Evolutionary conservation across 2,888 invertebrate species (phyloP).

Genomic region (Nemotelus pantherinus): DNA sequence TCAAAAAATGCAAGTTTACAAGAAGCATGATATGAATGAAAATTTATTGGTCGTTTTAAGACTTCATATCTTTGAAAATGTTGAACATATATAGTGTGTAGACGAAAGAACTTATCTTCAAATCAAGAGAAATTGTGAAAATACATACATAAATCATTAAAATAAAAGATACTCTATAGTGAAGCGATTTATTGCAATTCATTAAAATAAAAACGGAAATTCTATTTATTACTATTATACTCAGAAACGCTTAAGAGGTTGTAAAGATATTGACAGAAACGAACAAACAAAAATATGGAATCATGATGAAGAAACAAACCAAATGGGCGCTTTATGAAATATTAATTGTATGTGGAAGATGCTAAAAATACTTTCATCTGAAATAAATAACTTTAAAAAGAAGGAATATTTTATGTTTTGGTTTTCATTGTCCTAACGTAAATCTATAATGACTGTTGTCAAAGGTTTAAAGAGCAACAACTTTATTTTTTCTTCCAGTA

Average conservation of each 20-base stretch:
- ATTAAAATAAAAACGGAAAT: constrained; percentile 6
- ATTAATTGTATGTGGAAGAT: constrained; percentile 32
- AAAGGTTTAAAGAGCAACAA: no score
- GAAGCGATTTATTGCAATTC: constrained; percentile 7
- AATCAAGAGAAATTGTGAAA: constrained; percentile 15
- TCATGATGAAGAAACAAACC: constrained; percentile 15
- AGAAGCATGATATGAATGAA: constrained; percentile 2
- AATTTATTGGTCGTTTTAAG: constrained; percentile 39
- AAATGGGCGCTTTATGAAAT: constrained; percentile 41
- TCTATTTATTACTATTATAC: constrained; percentile 39
- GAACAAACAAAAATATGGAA: constrained; percentile 13
- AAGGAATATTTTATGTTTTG: not conserved
- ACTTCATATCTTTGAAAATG: constrained; percentile 37
- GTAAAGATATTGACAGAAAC: constrained; percentile 34
- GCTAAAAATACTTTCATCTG: constrained; percentile 31
- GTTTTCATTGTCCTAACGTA: no score
- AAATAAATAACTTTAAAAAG: constrained; percentile 25
- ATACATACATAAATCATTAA: constrained; percentile 3
- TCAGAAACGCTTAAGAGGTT: constrained; percentile 41
- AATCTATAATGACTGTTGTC: no score
- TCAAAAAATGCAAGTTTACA: constrained; percentile 35
- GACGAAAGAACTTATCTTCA: constrained; percentile 4
- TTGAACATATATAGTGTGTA: constrained; percentile 15
- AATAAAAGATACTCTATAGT: constrained; percentile 33
- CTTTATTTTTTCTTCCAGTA: no score